These are phyloP conservation scores for Gulo gulo DNA, from an alignment of 2,113 vertebrate genomes.

Conservation along the genomic window DNA sequence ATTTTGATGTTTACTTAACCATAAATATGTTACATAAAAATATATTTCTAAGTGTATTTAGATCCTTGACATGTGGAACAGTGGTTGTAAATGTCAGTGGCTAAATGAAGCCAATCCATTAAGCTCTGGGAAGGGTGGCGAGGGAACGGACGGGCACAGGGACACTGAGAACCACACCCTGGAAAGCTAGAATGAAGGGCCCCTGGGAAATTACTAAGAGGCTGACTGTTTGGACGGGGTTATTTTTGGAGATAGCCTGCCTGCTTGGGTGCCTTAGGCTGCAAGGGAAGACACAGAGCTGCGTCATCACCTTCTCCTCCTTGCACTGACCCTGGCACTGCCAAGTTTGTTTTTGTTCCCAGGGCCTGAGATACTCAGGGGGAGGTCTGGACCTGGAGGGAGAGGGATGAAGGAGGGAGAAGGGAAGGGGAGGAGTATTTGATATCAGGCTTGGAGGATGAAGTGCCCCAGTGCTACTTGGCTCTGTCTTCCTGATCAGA, in stretches of 20 bases:
- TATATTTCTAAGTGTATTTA: constrained; percentile 13
- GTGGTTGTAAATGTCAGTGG: neutral
- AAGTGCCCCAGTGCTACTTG: neutral
- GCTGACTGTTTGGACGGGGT: neutral
- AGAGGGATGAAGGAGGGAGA: neutral
- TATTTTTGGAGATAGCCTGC: constrained; percentile 49
- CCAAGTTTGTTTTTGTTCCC: constrained; percentile 5
- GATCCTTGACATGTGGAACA: neutral
- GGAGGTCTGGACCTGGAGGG: neutral
- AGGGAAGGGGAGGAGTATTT: neutral
- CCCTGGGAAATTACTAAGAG: neutral
- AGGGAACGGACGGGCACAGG: neutral
- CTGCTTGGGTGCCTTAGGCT: neutral
- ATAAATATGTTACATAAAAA: neutral
- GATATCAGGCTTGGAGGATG: neutral
- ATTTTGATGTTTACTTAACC: neutral
- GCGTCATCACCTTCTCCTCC: neutral
- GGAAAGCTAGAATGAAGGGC: neutral
- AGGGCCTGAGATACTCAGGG: neutral
- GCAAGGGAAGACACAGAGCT: neutral
- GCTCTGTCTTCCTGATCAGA: neutral
- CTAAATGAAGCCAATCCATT: neutral
- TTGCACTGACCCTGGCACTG: neutral
- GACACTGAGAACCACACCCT: neutral
- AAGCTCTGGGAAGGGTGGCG: neutral